phyloP scores from a whole-genome alignment of 2,113 vertebrate species.

The Galeopterus variegatus region DNA sequence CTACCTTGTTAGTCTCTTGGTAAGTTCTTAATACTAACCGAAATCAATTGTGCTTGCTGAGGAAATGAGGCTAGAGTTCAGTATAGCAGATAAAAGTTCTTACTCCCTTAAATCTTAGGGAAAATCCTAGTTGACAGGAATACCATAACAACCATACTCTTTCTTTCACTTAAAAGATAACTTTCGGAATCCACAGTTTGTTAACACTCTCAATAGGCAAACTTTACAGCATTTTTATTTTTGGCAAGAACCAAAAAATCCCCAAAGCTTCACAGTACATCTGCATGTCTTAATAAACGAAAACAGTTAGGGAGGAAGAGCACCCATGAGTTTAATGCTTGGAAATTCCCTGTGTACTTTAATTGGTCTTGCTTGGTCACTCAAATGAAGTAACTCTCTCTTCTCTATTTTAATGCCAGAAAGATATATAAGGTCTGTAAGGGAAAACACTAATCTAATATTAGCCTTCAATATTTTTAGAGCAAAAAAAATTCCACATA shows the following conservation, averaged over 20 bases:
- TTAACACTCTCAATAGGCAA: background rate
- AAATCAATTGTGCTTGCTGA: slow-evolving; percentile 61
- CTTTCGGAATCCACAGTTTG: background rate
- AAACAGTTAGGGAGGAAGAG: slow-evolving; percentile 23
- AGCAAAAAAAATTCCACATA: slow-evolving; percentile 48
- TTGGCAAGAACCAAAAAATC: slow-evolving; percentile 33
- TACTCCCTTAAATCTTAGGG: background rate
- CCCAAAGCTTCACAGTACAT: slow-evolving; percentile 21
- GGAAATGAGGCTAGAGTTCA: slow-evolving; percentile 63
- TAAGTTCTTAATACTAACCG: slow-evolving; percentile 63
- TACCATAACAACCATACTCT: slow-evolving; percentile 7
- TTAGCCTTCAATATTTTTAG: slow-evolving; percentile 70
- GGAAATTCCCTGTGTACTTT: slow-evolving; percentile 76
- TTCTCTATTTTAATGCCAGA: slow-evolving; percentile 68
- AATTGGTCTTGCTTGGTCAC: slow-evolving; percentile 74
- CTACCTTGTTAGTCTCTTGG: slow-evolving; percentile 62
- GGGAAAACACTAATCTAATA: slow-evolving; percentile 62
- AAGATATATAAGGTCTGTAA: slow-evolving; percentile 34
- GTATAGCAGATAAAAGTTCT: slow-evolving; percentile 59
- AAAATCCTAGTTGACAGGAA: slow-evolving; percentile 65
- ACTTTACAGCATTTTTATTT: slow-evolving; percentile 66
- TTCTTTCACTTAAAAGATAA: slow-evolving; percentile 56
- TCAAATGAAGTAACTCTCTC: slow-evolving; percentile 68
- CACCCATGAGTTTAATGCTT: slow-evolving; percentile 44
- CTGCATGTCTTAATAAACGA: slow-evolving; percentile 48